These are phyloP conservation scores for Melanotus villosus DNA, from an alignment of 2,888 invertebrate species.

Conservation along the genomic window DNA sequence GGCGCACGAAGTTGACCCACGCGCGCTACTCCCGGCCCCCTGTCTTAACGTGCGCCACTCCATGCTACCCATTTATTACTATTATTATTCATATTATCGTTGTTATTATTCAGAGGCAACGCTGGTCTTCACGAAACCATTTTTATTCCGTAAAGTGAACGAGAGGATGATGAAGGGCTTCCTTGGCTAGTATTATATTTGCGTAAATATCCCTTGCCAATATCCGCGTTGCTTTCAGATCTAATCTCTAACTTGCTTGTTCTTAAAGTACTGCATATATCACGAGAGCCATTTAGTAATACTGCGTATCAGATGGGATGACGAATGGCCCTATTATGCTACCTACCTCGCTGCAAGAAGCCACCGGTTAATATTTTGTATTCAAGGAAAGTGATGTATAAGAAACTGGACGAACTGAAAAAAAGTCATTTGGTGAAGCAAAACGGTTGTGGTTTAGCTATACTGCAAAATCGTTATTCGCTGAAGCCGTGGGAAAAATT, in stretches of 20 bases:
- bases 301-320: slow-evolving; percentile 19
- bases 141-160: slow-evolving; percentile 38
- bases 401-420: neutral
- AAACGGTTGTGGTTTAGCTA: too few species aligned
- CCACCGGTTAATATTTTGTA: slow-evolving; percentile 7
- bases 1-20: slow-evolving; percentile 56
- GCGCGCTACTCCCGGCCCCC: slow-evolving; percentile 48
- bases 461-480: too few species aligned
- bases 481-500: too few species aligned
- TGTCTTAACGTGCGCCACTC: slow-evolving; percentile 51
- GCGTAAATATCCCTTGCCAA: slow-evolving; percentile 15
- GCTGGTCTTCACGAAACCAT: slow-evolving; percentile 42
- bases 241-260: slow-evolving; percentile 6
- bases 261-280: slow-evolving; percentile 21
- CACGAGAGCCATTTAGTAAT: slow-evolving; percentile 13
- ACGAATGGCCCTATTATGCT: slow-evolving; percentile 17
- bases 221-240: slow-evolving; percentile 22
- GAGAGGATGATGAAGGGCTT: slow-evolving; percentile 29
- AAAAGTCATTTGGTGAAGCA: neutral
- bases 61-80: slow-evolving; percentile 53
- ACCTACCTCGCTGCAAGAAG: slow-evolving; percentile 19
- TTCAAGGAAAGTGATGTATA: neutral
- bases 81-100: slow-evolving; percentile 51
- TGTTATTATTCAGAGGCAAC: slow-evolving; percentile 50
- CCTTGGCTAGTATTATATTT: neutral